These are phyloP conservation scores for Okapia johnstoni DNA, from an alignment of 2,113 vertebrate species.

Conservation along the genomic window DNA sequence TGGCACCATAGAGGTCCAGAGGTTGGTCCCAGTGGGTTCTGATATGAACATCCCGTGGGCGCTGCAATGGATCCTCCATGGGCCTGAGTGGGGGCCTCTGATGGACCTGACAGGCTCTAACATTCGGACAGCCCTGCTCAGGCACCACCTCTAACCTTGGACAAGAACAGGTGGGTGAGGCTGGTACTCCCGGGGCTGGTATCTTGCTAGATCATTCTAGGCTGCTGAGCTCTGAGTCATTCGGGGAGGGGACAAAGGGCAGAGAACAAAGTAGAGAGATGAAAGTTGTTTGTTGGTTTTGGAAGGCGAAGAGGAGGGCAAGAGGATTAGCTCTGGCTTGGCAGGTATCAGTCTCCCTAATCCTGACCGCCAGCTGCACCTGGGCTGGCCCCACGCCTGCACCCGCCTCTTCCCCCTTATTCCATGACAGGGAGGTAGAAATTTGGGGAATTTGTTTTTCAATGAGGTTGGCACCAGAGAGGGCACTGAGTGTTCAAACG, in stretches of 20 bases:
- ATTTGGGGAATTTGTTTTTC: neutral
- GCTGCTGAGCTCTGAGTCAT: neutral
- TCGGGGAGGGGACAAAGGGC: neutral
- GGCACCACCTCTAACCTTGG: neutral
- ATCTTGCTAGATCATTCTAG: neutral
- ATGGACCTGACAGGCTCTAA: neutral
- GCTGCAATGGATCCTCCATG: neutral
- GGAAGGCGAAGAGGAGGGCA: neutral
- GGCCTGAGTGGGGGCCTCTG: neutral
- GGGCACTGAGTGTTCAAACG: neutral
- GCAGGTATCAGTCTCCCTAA: neutral
- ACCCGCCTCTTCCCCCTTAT: neutral
- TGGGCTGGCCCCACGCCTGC: neutral
- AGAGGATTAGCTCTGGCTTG: neutral
- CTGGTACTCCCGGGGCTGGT: neutral
- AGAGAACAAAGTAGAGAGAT: neutral
- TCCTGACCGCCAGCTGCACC: neutral
- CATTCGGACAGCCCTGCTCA: neutral
- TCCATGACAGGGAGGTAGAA: neutral
- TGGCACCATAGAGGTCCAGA: too few relatives aligned
- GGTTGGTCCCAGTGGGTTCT: neutral
- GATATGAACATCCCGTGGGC: neutral
- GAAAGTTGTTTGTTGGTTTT: constrained; percentile 26
- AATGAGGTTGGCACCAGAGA: neutral
- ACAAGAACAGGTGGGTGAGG: neutral